Percentiles rank a stretch among this genome's conserved stretches.
Conservation (phyloP, 2,113 vertebrate species). For the Callithrix jacchus region DNA sequence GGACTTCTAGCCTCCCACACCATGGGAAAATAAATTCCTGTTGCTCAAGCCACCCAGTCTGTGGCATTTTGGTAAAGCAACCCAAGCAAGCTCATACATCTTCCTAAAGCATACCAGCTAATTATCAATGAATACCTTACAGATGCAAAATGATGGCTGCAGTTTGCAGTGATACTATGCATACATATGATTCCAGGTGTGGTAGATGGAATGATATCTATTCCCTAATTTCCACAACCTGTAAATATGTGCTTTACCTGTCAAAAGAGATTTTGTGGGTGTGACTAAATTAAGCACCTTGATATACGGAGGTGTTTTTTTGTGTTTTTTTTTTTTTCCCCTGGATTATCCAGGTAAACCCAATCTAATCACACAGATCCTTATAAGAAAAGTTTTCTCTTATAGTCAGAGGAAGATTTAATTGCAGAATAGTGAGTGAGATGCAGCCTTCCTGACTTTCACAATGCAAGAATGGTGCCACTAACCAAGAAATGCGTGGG, state of each 20-base stretch:
- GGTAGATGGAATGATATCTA: not conserved
- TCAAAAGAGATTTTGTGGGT: not conserved
- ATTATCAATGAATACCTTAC: not conserved
- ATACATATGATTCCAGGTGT: not conserved
- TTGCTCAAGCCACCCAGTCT: not conserved
- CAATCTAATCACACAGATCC: not conserved
- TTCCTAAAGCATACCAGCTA: not conserved
- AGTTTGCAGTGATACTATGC: not conserved
- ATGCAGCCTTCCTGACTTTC: not conserved
- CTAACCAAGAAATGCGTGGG: not conserved
- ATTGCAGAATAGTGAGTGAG: not conserved
- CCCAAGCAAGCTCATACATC: not conserved
- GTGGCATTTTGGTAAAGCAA: not conserved
- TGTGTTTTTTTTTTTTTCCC: not conserved
- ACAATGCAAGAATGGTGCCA: not conserved
- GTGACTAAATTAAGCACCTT: not conserved
- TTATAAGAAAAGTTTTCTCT: not conserved
- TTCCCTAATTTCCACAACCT: not conserved
- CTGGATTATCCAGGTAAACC: not conserved
- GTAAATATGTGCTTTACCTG: not conserved
- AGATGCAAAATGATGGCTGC: not conserved
- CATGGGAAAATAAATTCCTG: not conserved
- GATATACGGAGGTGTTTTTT: not conserved
- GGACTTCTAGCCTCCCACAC: not conserved
- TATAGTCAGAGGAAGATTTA: not conserved